Evolutionary conservation across 2,113 vertebrate genomes (phyloP), one percentile per base, ranked within the genome.

Genomic region (Grammomys surdaster): DNA sequence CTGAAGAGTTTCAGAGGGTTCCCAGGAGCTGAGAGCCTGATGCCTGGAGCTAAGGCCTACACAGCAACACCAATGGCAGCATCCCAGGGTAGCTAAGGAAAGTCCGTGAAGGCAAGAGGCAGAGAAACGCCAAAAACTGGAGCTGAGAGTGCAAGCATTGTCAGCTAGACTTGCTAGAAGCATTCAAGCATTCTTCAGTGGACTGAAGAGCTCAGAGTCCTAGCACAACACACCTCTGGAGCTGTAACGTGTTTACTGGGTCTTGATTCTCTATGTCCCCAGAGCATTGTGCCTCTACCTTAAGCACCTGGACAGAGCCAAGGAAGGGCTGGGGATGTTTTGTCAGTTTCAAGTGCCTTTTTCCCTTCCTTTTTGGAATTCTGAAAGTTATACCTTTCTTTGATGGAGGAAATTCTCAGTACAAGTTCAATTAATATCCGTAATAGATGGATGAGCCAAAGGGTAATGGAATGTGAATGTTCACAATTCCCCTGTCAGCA

Each of bases 401-500:
- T 97, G 84, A 73, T 80, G 89, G 87, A 96, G 87, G 72, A 96
- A 88, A 93, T 69, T 88, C 72, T 93, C 70, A 77, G 54, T 96
- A 77, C 31, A 60, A 96, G 89, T 95, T 97, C 91, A 96, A 43
- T 95, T 91, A 95, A 86, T 91, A 88, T 85, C 48, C 0, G 0
- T 85, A 94, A 93, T 87, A 95, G 90, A 89, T 92, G 81, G 77
- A 65, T 84, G 70, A 88, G 89, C 73, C 28, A n/a, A 85, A 94
- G 95, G 81, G 81, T 67, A 92, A 96, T 92, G 56, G 72, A 60
- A 91, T 97, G 80, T 72, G 80, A 91, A 48, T 93, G 82, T 93
- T 94, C 54, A 11, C 2, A 56, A 96, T 22, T 92, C 67, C 2
- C 89, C 94, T 94, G 56, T 93, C 28, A 43, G 93, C 58, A 78